phyloP scores from a whole-genome alignment of 2,888 invertebrate species.

The Pyrrhia umbra region DNA sequence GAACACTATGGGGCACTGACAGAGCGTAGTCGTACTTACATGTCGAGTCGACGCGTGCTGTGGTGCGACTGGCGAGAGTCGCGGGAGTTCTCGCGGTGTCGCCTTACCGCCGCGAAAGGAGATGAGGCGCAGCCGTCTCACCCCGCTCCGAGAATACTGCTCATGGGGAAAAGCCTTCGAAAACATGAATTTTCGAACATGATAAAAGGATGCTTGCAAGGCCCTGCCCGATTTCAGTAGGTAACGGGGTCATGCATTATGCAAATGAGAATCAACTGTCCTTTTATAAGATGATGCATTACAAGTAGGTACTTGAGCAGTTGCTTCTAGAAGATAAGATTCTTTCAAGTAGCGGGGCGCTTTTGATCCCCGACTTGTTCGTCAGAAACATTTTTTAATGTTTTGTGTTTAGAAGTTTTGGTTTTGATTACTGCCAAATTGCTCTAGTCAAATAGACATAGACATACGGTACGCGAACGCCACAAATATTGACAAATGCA shows the following conservation, averaged over 20 bases:
- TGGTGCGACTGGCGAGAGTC: conserved; percentile 87
- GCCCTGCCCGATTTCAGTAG: conserved; percentile 32
- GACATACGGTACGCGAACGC: too few relatives aligned
- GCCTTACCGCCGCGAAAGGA: conserved; percentile 89
- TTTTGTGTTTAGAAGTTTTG: not conserved
- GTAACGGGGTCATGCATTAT: conserved; percentile 41
- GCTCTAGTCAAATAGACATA: not conserved
- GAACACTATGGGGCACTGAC: conserved; percentile 79
- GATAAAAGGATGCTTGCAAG: conserved; percentile 60
- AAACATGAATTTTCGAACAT: conserved; percentile 51
- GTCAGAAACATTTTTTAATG: not conserved
- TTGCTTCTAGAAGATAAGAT: conserved; percentile 23
- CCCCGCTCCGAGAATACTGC: conserved; percentile 81
- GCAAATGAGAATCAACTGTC: conserved; percentile 22
- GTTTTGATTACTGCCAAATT: conserved; percentile 8
- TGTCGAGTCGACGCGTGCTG: conserved; percentile 90
- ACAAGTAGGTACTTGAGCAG: not conserved
- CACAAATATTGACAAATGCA: conserved; percentile 12
- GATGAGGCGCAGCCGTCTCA: conserved; percentile 76
- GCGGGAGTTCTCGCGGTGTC: conserved; percentile 83
- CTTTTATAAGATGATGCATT: conserved; percentile 9
- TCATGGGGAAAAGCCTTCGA: conserved; percentile 72
- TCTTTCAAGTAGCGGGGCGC: not conserved
- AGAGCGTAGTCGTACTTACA: conserved; percentile 85
- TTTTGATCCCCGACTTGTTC: not conserved